phyloP scores from a whole-genome alignment of 1,140 invertebrate genomes.

The Uloborus diversus region DNA sequence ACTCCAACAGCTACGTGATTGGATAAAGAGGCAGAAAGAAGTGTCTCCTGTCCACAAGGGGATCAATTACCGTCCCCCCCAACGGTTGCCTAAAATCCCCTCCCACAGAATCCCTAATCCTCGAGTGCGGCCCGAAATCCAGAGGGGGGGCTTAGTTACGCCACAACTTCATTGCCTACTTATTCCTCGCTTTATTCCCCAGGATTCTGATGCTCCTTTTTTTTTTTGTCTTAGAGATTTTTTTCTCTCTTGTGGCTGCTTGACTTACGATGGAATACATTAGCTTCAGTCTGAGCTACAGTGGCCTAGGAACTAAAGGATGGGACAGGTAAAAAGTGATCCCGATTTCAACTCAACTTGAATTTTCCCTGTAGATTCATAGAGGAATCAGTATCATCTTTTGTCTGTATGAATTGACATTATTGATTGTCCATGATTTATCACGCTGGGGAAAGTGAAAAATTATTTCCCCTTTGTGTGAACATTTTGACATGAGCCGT shows the following conservation, averaged over 20 bases:
- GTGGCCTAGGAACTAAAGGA: conserved; percentile 15
- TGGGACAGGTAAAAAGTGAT: not conserved
- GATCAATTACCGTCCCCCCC: conserved; percentile 46
- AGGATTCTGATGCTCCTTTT: conserved; percentile 5
- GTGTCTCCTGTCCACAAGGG: conserved; percentile 39
- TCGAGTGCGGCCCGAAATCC: conserved; percentile 22
- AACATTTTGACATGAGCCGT: not conserved
- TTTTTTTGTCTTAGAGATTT: not conserved
- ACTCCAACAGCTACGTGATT: conserved; percentile 42
- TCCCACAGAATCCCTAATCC: conserved; percentile 43
- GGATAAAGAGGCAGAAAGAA: conserved; percentile 53
- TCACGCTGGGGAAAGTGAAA: no score
- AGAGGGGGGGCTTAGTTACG: conserved; percentile 43
- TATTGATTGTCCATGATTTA: not conserved
- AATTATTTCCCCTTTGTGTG: not conserved
- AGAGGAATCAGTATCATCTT: not conserved
- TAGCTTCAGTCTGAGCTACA: conserved; percentile 3
- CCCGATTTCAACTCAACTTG: not conserved
- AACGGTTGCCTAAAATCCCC: not conserved
- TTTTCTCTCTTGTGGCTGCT: conserved; percentile 25
- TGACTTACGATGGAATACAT: conserved; percentile 47
- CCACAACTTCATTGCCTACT: conserved; percentile 52
- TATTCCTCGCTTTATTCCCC: conserved; percentile 41
- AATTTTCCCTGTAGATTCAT: not conserved
- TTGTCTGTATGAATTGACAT: not conserved